Base-by-base conservation (phyloP, 2,113 vertebrate species). In the Eurystomus gularis region DNA sequence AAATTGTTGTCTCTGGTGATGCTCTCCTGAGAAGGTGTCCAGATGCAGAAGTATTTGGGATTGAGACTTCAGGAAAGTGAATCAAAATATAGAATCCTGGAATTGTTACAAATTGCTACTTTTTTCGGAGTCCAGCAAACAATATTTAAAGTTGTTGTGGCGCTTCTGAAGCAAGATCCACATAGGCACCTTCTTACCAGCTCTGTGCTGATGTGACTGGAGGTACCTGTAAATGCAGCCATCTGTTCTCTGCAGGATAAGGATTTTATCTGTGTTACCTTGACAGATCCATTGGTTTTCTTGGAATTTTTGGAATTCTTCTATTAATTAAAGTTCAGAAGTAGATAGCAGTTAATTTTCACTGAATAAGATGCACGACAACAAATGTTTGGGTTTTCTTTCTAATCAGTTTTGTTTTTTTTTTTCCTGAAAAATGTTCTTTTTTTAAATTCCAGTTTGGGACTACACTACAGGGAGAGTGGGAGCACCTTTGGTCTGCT, bases 391-490 rank as follows among this genome's bases (percentile, higher is more conserved):
- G 33, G 29, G 11, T 54, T 58, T 33, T 24, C 51, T n/a, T 31
- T 52, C 21, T 55, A 4, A 42, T n/a, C 2, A 3, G 6, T 69
- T 35, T 65, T 87, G 28, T 14, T 39, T 39, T 10, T 2, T 12
- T 10, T 81, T 88, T 66, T 87, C 21, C 25, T 77, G 25, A 90
- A 85, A 93, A 70, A 66, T 55, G 4, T 8, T 33, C 13, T 82
- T 75, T 11, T 29, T 86, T 88, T 65, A 65, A 21, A 48, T 94
- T 95, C 39, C 88, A 99, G 99, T 98, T 95, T 99, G 98, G 98
- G 99, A 99, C 97, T 99, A 99, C 94, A 99, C 99, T 94, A 99
- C 99, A 51, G 99, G 99, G 88, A 98, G 99, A 98, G 99, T 99
- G 55, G 99, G 99, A 90, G 99, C 98, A 13, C 99, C 99, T 7